Base-by-base conservation (phyloP, 2,797 vertebrate species). In the Cirrhinus molitorella region DNA sequence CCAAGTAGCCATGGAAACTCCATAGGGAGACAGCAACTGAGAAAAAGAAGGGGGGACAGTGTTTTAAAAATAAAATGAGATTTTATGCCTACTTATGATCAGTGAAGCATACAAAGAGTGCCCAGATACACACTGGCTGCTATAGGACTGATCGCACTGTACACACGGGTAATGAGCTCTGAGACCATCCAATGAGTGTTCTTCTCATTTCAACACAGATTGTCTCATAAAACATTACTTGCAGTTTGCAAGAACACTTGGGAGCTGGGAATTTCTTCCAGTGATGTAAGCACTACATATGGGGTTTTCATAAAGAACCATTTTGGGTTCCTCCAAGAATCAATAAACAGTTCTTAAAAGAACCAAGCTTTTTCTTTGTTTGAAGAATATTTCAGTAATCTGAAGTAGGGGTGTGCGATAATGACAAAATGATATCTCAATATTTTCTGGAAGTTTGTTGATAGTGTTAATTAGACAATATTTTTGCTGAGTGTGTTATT, bases 61-160 rank as follows among this genome's bases (percentile, higher is more conserved):
- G 88, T 92, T 92, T 91, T 88, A 90, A 92, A 93, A 94, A 92
- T 92, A 94, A 94, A 94, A 93, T 87, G 89, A 91, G 90, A 92
- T 94, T 89, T 94, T 94, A 89, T 94, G 90, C 87, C 90, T 93
- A 90, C 88, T 94, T 90, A 90, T 88, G 89, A 91, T 92, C 93
- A 90, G 88, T 78, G 17, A 93, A 93, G 92, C 92, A 92, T 93
- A 88, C 71, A 13, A 83, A 88, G 75, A 86, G 80, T 85, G 86
- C 80, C 89, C 91, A 53, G 81, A 85, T 89, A 87, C 86, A 90
- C 85, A 89, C 78, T 82, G 88, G 85, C 86, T 89, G 90, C 86
- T 89, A 89, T 81, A 71, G 75, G 86, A n/a, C 88, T 91, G 91
- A 94, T 91, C 90, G 85, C 84, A 83, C 88, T 92, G 91, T 91